Percentiles rank a stretch among this genome's conserved stretches.
phyloP scores from a whole-genome alignment of 2,113 vertebrate species.

The Hemicordylus capensis region DNA sequence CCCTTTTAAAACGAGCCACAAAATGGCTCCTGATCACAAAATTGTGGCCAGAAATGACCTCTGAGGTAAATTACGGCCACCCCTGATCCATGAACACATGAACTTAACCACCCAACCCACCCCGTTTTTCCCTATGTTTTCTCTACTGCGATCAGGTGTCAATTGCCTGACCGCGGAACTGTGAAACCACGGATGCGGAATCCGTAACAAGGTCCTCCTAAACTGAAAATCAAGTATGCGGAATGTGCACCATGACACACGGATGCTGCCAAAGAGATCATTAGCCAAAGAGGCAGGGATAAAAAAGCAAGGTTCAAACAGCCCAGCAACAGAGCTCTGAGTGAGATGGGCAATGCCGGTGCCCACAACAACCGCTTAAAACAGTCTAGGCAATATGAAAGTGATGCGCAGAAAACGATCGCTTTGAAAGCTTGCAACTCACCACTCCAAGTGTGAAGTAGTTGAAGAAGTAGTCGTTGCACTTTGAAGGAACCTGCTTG shows the following conservation, averaged over 20 bases:
- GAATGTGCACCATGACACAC: background rate
- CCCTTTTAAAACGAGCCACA: too few species aligned
- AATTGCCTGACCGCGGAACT: too few species aligned
- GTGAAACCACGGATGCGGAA: too few species aligned
- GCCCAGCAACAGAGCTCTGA: background rate
- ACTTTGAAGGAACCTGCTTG: slow-evolving; percentile 98
- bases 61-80: too few species aligned
- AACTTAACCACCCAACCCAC: too few species aligned
- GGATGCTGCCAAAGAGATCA: background rate
- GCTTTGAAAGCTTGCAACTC: slow-evolving; percentile 67
- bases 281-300: background rate
- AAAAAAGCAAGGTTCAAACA: background rate
- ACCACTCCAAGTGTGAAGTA: slow-evolving; percentile 98
- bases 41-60: too few species aligned
- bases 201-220: too few species aligned
- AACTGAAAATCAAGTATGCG: background rate
- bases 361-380: background rate
- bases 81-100: too few species aligned
- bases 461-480: slow-evolving; percentile 99
- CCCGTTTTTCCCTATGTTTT: too few species aligned
- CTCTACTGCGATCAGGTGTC: too few species aligned
- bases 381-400: background rate
- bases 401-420: rapidly evolving
- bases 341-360: background rate
- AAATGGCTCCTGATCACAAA: too few species aligned